phyloP scores from a whole-genome alignment of 2,888 invertebrate species.

The Ormyrus pomaceus region DNA sequence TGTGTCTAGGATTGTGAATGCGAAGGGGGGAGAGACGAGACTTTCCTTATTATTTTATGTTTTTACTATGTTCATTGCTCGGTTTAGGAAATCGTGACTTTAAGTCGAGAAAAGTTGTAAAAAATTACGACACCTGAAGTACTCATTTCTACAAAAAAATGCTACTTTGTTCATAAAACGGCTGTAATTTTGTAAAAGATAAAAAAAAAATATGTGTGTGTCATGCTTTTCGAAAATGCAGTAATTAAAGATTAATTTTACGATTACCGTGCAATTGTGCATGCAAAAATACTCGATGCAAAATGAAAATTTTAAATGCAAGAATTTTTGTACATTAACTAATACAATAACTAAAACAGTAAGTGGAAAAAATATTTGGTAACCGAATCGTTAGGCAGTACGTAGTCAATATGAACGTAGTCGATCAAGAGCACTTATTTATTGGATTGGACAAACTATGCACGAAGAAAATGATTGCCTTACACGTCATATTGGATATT shows the following conservation, averaged over 20 bases:
- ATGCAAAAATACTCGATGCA: conserved; percentile 48
- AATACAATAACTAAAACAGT: too few species aligned
- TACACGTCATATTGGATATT: too few species aligned
- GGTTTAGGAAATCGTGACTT: background rate
- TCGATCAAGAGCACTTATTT: too few species aligned
- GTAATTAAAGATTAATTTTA: conserved; percentile 33
- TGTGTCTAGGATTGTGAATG: conserved; percentile 30
- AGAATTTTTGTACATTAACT: background rate
- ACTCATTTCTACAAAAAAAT: background rate
- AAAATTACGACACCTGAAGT: background rate
- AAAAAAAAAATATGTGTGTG: conserved; percentile 22
- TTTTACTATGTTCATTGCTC: background rate
- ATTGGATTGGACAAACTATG: too few species aligned
- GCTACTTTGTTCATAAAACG: background rate
- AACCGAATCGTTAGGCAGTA: too few species aligned
- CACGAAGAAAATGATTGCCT: too few species aligned
- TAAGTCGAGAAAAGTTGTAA: conserved; percentile 17
- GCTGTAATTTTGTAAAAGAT: conserved; percentile 9
- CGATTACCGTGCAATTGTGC: conserved; percentile 49
- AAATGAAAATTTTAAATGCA: conserved; percentile 13
- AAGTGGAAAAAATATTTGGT: too few species aligned
- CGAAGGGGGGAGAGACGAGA: conserved; percentile 58
- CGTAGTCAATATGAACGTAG: too few species aligned
- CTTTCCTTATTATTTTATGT: conserved; percentile 20
- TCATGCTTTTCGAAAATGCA: conserved; percentile 50